Base-by-base conservation (phyloP, 2,113 vertebrate genomes). In the Cisticola juncidis region DNA sequence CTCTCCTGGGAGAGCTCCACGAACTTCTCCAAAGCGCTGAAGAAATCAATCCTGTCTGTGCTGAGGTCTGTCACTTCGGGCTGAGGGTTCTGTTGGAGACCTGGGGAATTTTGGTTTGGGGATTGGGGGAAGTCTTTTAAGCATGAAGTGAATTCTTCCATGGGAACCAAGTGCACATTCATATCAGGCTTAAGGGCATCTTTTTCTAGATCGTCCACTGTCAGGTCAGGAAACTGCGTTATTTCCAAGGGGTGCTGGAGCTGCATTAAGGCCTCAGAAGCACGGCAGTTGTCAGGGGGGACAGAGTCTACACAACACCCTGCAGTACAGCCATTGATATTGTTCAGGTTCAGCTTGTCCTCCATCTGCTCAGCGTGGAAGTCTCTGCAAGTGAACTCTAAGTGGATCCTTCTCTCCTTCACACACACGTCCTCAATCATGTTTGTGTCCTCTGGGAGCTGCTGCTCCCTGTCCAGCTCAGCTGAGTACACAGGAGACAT, bases 11-110 rank as follows among this genome's bases (percentile, higher is more conserved):
- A 98, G 83, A 99, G 97, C 66, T 99, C 99, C 94, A 99, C 98
- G 9, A 99, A 99, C 93, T 99, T 99, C 77, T 99, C 99, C 57
- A 99, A 97, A 90, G 99, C 99, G 1, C 99, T 99, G 96, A 99
- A 98, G 97, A 99, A 99, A 96, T 99, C 98, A 33, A 99, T 99
- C 95, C 99, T 98, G 95, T 99, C 99, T 1, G 98, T 86, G 86
- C 98, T 98, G 92, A 98, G 98, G 85, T 96, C 98, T 21, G 98
- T 96, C 29, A 95, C 98, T 21, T 96, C 69, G 0, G 96, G 66
- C 72, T 98, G 97, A 44, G 97, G 74, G 40, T 82, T 82, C 61
- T 90, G 92, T 3, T 97, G 97, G 64, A 97, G 96, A 78, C 95
- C 95, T 1, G 68, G 74, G 26, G 97, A 98, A 53, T 96, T 96